Evolutionary conservation across 2,113 vertebrate genomes (phyloP).

Genomic region (Phycodurus eques): DNA sequence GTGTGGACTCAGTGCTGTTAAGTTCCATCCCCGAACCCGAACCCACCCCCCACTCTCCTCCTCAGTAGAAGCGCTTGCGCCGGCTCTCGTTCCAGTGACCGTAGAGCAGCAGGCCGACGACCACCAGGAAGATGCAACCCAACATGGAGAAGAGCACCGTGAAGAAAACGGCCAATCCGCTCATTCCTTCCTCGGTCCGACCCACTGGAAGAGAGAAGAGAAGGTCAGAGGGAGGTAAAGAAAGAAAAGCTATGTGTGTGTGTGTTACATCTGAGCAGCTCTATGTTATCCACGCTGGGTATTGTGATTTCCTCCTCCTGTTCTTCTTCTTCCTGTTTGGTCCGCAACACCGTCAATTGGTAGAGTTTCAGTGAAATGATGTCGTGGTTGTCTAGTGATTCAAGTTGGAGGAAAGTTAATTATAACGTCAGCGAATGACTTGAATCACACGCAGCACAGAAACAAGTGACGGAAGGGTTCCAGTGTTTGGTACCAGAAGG

Average conservation of each 20-base stretch:
- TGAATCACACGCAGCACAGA: no score
- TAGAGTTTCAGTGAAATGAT: slow-evolving; percentile 92
- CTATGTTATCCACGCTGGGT: slow-evolving; percentile 90
- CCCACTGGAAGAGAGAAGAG: slow-evolving; percentile 60
- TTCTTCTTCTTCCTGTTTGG: slow-evolving; percentile 76
- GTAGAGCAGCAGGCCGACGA: slow-evolving; percentile 87
- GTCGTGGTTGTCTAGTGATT: slow-evolving; percentile 87
- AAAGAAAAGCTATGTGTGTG: not conserved
- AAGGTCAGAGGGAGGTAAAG: not conserved
- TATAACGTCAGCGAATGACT: not conserved
- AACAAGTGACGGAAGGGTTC: no score
- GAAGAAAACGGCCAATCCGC: slow-evolving; percentile 84
- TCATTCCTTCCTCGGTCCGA: slow-evolving; percentile 74
- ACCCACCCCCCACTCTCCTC: not conserved
- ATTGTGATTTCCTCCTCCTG: slow-evolving; percentile 82
- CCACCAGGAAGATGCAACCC: slow-evolving; percentile 84
- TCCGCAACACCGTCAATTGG: slow-evolving; percentile 86
- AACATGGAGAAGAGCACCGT: slow-evolving; percentile 89
- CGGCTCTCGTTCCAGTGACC: slow-evolving; percentile 92
- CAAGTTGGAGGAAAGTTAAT: slow-evolving; percentile 2
- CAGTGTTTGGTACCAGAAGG: no score
- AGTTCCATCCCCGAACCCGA: not conserved
- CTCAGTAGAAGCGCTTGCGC: slow-evolving; percentile 94
- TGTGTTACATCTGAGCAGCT: slow-evolving; percentile 74
- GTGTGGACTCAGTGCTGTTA: slow-evolving; percentile 16